Percentiles rank a stretch among this genome's conserved stretches.
These are phyloP conservation scores for Agrenia bidenticulata DNA, from an alignment of 2,888 invertebrate genomes.

Conservation along the genomic window DNA sequence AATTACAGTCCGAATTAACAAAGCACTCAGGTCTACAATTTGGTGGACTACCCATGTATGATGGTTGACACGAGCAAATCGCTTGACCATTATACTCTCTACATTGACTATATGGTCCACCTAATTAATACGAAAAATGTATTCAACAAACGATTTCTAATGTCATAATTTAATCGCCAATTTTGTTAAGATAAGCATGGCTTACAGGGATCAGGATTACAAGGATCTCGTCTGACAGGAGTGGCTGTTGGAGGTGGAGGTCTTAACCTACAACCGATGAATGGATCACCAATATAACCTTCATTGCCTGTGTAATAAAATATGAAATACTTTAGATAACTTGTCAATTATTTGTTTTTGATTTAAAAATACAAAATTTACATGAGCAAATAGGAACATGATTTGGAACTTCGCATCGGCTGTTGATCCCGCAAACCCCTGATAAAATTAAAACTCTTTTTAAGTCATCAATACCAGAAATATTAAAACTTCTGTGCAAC, in stretches of 20 bases:
- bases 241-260: conserved; percentile 21
- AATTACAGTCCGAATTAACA: conserved; percentile 54
- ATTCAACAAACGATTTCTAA: too few species aligned
- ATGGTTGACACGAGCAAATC: conserved; percentile 54
- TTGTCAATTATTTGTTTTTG: too few species aligned
- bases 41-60: conserved; percentile 54
- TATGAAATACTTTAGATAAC: too few species aligned
- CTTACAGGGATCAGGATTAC: conserved; percentile 42
- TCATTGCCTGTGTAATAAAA: conserved; percentile 52
- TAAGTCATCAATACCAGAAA: too few species aligned
- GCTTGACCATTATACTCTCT: conserved; percentile 58
- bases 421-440: conserved; percentile 12
- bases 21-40: conserved; percentile 55
- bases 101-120: conserved; percentile 63
- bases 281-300: conserved; percentile 69
- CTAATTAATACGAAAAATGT: background rate
- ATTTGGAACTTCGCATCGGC: conserved; percentile 70
- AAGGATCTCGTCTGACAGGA: conserved; percentile 26
- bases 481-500: conserved; percentile 1
- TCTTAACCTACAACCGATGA: conserved; percentile 55
- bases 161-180: too few species aligned
- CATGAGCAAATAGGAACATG: conserved; percentile 75
- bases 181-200: conserved; percentile 58
- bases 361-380: conserved; percentile 54
- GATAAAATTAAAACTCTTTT: too few species aligned